Evolutionary conservation across 2,888 invertebrate genomes (phyloP).

Genomic region (Conus canariensis): DNA sequence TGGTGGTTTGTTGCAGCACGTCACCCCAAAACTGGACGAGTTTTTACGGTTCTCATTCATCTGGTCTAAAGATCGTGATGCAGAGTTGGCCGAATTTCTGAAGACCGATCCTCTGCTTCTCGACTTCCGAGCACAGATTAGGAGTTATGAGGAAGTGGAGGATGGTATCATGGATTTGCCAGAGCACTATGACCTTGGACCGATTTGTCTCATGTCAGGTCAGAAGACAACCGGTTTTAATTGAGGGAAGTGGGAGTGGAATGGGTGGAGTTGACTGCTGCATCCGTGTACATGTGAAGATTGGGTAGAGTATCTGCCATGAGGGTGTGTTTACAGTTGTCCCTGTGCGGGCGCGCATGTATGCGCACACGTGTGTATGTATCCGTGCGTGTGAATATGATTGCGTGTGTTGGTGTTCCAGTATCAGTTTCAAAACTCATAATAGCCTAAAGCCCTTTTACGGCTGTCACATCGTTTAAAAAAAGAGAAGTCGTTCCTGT

Average conservation of each 20-base stretch:
- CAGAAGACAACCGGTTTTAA: background rate
- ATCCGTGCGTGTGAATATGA: background rate
- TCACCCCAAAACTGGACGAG: slow-evolving; percentile 88
- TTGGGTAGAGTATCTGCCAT: slow-evolving; percentile 25
- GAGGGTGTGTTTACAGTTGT: background rate
- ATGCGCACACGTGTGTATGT: background rate
- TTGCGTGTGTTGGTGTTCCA: background rate
- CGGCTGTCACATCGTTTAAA: no score
- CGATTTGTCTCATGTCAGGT: slow-evolving; percentile 77
- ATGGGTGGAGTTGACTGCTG: background rate
- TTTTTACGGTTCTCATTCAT: slow-evolving; percentile 90
- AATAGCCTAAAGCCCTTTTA: no score
- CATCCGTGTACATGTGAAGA: slow-evolving; percentile 1
- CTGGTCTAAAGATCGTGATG: slow-evolving; percentile 76
- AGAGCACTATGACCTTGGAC: slow-evolving; percentile 76
- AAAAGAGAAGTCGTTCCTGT: no score
- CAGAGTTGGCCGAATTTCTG: slow-evolving; percentile 78
- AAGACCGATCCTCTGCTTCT: slow-evolving; percentile 78
- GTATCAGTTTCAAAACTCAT: background rate
- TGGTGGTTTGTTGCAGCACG: slow-evolving; percentile 82
- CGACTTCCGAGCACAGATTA: slow-evolving; percentile 79
- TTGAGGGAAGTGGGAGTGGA: background rate
- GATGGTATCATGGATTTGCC: slow-evolving; percentile 73
- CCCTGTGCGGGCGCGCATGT: background rate
- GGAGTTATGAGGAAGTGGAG: slow-evolving; percentile 78